Base-by-base conservation (phyloP, 2,113 vertebrate genomes). In the Gasterosteus nipponicus region DNA sequence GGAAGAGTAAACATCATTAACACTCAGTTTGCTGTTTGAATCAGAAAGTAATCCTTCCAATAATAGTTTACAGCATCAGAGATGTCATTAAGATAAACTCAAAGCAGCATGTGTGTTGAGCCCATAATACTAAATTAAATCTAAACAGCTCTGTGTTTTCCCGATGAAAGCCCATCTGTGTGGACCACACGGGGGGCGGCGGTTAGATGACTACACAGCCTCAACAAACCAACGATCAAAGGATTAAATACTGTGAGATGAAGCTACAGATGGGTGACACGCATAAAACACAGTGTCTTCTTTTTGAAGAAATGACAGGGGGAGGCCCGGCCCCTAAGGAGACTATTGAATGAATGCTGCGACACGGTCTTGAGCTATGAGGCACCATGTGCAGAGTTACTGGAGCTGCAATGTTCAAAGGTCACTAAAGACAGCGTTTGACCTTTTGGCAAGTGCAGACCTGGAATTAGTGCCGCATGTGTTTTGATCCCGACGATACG, bases 1-100 rank as follows among this genome's bases (percentile, higher is more conserved):
- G 67, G 77, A 79, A 42, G 58, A 83, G 86, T 85, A 84, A 87
- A 88, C 79, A 59, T 65, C 54, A 47, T 61, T 18, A 49, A 80
- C 62, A 54, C 70, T 82, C 61, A 19, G 35, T 74, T 47, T 85
- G 63, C 69, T 31, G 71, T 84, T 59, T 67, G 11, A 64, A 73
- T 31, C 12, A 22, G 44, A 19, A 51, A 35, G 26, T 15, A 26
- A 49, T 49, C 5, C 41, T 46, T 54, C 10, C 18, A 4, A 16
- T 14, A 33, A 16, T 2, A 22, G 22, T 59, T 76, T 71, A 12
- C 16, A 18, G 62, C 78, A 16, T 76, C 41, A 22, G 10, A 70
- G 77, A 70, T 86, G 10, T 69, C 4, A 31, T 64, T 67, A 26
- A 62, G 10, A 69, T 82, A 12, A 29, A 33, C 65, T 57, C 46